phyloP scores from a whole-genome alignment of 2,797 vertebrate species.

The Zalophus californianus region DNA sequence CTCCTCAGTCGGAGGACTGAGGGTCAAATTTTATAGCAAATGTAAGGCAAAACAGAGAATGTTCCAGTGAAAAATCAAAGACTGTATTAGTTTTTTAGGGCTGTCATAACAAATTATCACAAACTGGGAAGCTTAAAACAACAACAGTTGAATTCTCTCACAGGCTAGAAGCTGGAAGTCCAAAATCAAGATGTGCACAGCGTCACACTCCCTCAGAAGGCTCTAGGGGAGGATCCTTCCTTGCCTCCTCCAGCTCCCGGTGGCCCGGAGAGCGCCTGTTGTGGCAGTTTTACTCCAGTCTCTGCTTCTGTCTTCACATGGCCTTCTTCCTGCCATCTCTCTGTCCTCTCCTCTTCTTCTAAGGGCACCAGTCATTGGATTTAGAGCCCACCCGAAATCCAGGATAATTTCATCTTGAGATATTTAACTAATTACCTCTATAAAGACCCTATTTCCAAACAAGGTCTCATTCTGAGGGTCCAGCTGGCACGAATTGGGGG shows the following conservation, averaged over 20 bases:
- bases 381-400: neutral
- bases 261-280: neutral
- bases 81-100: neutral
- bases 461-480: neutral
- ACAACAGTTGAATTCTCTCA: neutral
- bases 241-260: neutral
- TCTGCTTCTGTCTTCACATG: neutral
- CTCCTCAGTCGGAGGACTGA: neutral
- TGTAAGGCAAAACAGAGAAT: neutral
- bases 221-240: neutral
- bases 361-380: neutral
- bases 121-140: neutral
- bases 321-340: neutral
- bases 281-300: too few species aligned
- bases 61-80: neutral
- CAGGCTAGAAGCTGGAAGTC: neutral
- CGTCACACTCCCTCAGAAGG: neutral
- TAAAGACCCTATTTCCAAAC: neutral
- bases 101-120: neutral
- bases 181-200: neutral
- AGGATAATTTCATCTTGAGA: neutral
- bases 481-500: neutral
- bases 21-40: neutral
- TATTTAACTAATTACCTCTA: neutral
- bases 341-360: neutral